A percentile compares a stretch with the other conserved stretches of the same genome.
phyloP scores from a whole-genome alignment of 2,113 vertebrate genomes.

The Stomatorhinus ivindoensis region DNA sequence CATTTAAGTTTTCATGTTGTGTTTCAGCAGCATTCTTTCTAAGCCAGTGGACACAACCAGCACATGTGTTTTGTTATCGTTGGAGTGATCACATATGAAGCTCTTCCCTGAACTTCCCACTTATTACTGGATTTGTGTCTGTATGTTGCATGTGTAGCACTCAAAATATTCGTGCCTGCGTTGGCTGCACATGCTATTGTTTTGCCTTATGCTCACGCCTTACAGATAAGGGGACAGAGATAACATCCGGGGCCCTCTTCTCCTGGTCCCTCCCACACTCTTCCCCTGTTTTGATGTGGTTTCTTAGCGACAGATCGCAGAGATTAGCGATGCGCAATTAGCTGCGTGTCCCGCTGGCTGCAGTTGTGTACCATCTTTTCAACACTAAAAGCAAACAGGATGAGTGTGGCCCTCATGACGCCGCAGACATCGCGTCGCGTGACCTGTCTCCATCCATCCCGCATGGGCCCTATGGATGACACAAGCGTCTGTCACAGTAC shows the following conservation, averaged over 20 bases:
- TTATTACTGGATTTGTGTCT: not conserved
- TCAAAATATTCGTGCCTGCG: slow-evolving; percentile 51
- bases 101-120: not conserved
- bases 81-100: not conserved
- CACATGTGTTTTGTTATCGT: not conserved
- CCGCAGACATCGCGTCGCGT: not conserved
- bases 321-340: slow-evolving; percentile 55
- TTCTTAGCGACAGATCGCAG: slow-evolving; percentile 49
- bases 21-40: not conserved
- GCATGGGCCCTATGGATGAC: not conserved
- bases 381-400: slow-evolving; percentile 53
- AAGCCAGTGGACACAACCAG: not conserved
- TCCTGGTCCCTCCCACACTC: not conserved
- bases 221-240: slow-evolving; percentile 53
- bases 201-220: slow-evolving; percentile 53
- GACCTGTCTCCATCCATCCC: not conserved
- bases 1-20: not conserved
- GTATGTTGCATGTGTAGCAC: slow-evolving; percentile 50
- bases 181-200: slow-evolving; percentile 51
- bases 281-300: slow-evolving; percentile 5
- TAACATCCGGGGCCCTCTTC: slow-evolving; percentile 21
- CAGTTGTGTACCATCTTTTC: slow-evolving; percentile 49
- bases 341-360: slow-evolving; percentile 48
- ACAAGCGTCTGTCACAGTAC: not conserved
- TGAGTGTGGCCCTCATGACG: slow-evolving; percentile 34